These are phyloP conservation scores for Cyprinus carpio DNA, from an alignment of 2,113 vertebrate species.

Conservation along the genomic window DNA sequence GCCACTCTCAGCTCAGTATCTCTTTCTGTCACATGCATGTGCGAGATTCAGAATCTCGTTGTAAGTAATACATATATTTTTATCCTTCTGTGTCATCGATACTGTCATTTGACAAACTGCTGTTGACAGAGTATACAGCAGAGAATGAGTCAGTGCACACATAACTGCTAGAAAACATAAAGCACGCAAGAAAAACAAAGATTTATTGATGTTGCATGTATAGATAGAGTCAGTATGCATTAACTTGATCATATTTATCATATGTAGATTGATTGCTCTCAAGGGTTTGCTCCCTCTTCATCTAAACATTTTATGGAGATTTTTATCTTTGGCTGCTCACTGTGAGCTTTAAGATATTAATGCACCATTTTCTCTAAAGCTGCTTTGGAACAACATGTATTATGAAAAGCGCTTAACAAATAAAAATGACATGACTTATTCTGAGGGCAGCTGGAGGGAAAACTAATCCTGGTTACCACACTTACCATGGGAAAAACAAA, in stretches of 20 bases:
- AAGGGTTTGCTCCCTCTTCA: neutral
- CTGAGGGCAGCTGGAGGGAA: neutral
- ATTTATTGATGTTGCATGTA: neutral
- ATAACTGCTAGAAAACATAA: neutral
- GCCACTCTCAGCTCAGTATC: neutral
- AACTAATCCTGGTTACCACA: neutral
- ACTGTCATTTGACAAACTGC: neutral
- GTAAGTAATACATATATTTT: neutral
- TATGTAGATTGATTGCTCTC: neutral
- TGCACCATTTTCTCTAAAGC: neutral
- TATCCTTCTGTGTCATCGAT: neutral
- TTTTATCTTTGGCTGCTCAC: neutral
- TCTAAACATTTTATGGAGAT: neutral
- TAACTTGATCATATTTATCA: neutral
- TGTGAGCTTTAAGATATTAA: neutral
- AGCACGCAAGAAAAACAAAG: neutral
- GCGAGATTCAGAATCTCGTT: neutral
- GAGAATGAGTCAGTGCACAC: neutral
- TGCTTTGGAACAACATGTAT: conserved; percentile 3
- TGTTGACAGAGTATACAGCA: neutral
- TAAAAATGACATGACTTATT: neutral
- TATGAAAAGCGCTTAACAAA: neutral
- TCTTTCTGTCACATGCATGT: neutral
- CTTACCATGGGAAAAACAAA: neutral
- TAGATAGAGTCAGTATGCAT: neutral